These are phyloP conservation scores for Araneus ventricosus DNA, from an alignment of 1,140 invertebrate genomes.

Conservation along the genomic window DNA sequence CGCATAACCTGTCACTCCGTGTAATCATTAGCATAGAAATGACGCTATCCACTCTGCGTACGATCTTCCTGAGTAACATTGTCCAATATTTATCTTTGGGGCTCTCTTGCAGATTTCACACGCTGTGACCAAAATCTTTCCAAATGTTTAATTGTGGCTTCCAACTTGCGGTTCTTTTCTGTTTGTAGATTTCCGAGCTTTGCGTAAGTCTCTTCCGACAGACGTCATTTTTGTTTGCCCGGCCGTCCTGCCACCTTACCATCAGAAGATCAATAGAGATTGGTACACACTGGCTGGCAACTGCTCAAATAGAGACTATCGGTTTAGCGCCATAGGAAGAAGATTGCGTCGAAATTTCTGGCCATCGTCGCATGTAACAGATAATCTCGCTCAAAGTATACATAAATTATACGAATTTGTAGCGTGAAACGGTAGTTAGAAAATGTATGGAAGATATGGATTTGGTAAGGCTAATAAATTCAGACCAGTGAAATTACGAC, in stretches of 20 bases:
- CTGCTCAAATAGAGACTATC: neutral
- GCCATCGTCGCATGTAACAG: neutral
- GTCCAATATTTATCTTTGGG: neutral
- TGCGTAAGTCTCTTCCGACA: neutral
- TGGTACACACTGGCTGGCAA: neutral
- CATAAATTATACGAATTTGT: no score
- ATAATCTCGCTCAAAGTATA: no score
- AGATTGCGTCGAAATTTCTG: constrained; percentile 8
- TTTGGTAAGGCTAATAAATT: no score
- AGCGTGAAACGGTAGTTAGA: no score
- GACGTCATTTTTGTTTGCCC: constrained; percentile 16
- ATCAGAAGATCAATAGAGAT: neutral
- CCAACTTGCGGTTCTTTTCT: neutral
- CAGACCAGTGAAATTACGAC: no score
- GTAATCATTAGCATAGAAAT: constrained; percentile 22
- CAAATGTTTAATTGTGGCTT: neutral
- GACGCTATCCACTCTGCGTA: neutral
- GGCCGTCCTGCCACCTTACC: neutral
- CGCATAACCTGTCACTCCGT: neutral
- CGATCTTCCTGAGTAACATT: neutral
- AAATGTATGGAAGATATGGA: no score
- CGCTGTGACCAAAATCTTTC: neutral
- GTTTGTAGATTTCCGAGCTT: neutral
- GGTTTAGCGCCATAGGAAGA: neutral
- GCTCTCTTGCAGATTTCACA: neutral